Base-by-base conservation (phyloP, 2,888 invertebrate species). In the Amblyjoppa proteus region DNA sequence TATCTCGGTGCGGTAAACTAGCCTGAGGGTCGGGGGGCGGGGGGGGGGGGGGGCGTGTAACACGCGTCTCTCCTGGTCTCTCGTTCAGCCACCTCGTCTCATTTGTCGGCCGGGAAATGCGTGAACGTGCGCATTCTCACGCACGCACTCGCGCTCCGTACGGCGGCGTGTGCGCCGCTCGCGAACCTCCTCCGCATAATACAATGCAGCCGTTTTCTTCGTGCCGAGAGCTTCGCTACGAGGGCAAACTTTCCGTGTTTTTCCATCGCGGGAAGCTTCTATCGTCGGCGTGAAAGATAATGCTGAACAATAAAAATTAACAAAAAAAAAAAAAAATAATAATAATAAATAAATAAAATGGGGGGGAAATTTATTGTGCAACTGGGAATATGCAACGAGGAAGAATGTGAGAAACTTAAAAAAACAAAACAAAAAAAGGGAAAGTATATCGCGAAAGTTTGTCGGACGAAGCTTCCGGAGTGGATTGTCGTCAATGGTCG, bases 1-100 rank as follows among this genome's bases (percentile, higher is more conserved):
- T 85, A 85, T 80, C 82, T 83, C 76, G 83, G 80, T 56, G 34
- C 73, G 73, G 83, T 85, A 80, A 85, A 82, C 79, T 82, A 85
- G 82, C 79, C 61, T 1, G 70, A 75, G 20, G 20, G 20, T 20
- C 31, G 53, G 64, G 28, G 79, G 53, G 68, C n/a, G 20, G 20
- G 20, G 20, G 20, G 20, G 20, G 20, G 20, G 20, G 20, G 20
- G 20, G 20, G 20, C 20, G 20, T 20, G 20, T 75, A 76, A 83
- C 69, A 83, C 79, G 70, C 80, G 41, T 49, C 51, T 74, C 71
- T 71, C 70, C 34, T 76, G 31, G 58, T 53, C 38, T 61, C 45
- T 68, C 56, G 16, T 64, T 71, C 45, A 38, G 16, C 71, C 56
- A 58, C 53, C 53, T 68, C 66, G 68, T 82, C 76, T 68, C 77